Evolutionary conservation across 2,888 invertebrate species (phyloP).

Genomic region (Lepidocyrtinus sp.): DNA sequence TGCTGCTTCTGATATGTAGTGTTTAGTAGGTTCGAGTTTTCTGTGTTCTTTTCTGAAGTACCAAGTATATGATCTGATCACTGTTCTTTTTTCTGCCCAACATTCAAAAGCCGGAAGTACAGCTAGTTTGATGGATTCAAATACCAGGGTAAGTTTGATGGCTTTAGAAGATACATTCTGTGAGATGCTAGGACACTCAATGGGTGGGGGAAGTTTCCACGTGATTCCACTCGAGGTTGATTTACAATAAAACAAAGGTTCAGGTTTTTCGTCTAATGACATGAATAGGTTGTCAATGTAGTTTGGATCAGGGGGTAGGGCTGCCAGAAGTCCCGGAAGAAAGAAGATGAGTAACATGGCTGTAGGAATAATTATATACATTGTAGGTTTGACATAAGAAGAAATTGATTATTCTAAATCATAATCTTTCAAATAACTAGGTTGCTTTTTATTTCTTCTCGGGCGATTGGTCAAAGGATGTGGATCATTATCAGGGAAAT

Average conservation of each 20-base stretch:
- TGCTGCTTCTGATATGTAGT: not conserved
- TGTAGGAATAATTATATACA: too few relatives aligned
- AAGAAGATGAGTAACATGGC: too few relatives aligned
- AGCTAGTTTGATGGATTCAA: not conserved
- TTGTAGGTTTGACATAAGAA: too few relatives aligned
- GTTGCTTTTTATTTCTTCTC: too few relatives aligned
- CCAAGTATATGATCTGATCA: not conserved
- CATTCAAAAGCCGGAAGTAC: not conserved
- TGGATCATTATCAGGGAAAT: too few relatives aligned
- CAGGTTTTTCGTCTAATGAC: not conserved
- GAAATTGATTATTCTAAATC: too few relatives aligned
- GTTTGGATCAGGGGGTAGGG: not conserved
- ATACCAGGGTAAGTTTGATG: not conserved
- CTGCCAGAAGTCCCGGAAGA: too few relatives aligned
- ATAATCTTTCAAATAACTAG: too few relatives aligned
- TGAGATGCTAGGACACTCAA: not conserved
- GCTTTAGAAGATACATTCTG: not conserved
- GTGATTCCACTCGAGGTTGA: not conserved
- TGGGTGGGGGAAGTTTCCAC: not conserved
- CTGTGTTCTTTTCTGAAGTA: not conserved
- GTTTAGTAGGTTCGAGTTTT: not conserved
- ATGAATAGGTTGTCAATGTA: not conserved
- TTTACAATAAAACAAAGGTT: not conserved
- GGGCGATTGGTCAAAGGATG: too few relatives aligned
- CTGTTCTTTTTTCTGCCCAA: not conserved